A percentile compares a stretch with the other conserved stretches of the same genome.
Conservation (phyloP, 2,888 invertebrate species). For the Dasysyrphus tricinctus region DNA sequence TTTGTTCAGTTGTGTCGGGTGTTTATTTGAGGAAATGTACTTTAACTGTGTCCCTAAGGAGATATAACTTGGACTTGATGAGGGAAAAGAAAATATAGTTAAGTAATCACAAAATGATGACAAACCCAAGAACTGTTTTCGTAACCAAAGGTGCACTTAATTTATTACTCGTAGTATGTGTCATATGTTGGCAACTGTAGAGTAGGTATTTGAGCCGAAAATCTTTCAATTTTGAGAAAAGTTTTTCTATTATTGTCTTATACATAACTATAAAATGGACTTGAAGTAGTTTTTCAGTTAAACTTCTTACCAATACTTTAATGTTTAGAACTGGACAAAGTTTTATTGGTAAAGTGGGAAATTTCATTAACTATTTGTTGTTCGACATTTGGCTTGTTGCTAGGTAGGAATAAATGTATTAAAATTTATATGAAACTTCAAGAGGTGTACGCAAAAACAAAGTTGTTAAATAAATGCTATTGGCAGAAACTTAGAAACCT, state of each 20-base stretch:
- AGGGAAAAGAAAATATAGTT: background rate
- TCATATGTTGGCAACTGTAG: background rate
- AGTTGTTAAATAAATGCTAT: too few relatives aligned
- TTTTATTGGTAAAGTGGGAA: background rate
- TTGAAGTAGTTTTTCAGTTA: constrained; percentile 6
- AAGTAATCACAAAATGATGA: background rate
- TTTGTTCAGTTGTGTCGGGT: constrained; percentile 2
- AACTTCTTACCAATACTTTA: background rate
- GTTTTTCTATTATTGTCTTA: background rate
- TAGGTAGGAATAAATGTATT: too few relatives aligned
- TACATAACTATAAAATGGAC: background rate
- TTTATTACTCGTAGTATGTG: background rate
- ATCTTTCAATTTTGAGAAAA: constrained; percentile 7
- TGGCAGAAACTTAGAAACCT: too few relatives aligned
- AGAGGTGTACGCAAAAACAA: too few relatives aligned
- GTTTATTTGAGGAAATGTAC: constrained; percentile 25
- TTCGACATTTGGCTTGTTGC: too few relatives aligned
- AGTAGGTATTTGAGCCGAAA: background rate
- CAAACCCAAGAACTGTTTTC: background rate
- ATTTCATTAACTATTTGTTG: too few relatives aligned
- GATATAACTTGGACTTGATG: background rate
- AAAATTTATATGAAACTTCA: too few relatives aligned
- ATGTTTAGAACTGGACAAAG: background rate
- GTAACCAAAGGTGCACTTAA: constrained; percentile 21
- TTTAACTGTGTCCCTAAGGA: constrained; percentile 1